These are phyloP conservation scores for Caenorhabditis briggsae DNA, from an alignment of 1,140 invertebrate species.

Conservation along the genomic window DNA sequence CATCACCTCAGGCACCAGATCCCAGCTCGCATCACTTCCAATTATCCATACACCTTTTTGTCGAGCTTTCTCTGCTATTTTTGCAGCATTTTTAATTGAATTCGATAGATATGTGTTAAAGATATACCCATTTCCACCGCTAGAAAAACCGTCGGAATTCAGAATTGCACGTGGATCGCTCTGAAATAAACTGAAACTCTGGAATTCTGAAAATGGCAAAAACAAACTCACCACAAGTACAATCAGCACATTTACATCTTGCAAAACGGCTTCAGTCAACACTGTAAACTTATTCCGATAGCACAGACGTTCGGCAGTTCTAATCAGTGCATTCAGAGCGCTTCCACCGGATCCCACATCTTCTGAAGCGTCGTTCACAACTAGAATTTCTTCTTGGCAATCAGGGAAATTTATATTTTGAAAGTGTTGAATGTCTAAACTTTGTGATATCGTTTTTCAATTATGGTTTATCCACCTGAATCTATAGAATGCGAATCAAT, in stretches of 20 bases:
- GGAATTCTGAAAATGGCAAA: no score
- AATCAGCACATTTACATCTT: slow-evolving; percentile 12
- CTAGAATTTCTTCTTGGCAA: not conserved
- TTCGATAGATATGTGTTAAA: slow-evolving; percentile 11
- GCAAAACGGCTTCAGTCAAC: slow-evolving; percentile 11
- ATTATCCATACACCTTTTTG: slow-evolving; percentile 27
- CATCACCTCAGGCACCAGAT: not conserved
- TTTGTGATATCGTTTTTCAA: not conserved
- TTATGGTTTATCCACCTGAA: not conserved
- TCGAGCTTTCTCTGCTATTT: not conserved
- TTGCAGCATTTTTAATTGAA: not conserved
- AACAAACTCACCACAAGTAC: slow-evolving; percentile 23
- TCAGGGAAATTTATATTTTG: slow-evolving; percentile 8
- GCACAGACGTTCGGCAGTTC: slow-evolving; percentile 24
- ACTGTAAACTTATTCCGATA: not conserved
- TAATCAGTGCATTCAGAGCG: slow-evolving; percentile 42
- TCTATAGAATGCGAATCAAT: not conserved
- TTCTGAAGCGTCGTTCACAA: slow-evolving; percentile 31
- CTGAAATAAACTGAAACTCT: not conserved
- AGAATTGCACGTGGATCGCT: not conserved
- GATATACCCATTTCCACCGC: not conserved
- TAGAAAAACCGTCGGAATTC: not conserved
- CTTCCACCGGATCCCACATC: slow-evolving; percentile 32
- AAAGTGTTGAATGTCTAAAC: slow-evolving; percentile 8
- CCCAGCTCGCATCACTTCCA: not conserved